Evolutionary conservation across 2,888 invertebrate species (phyloP).

Genomic region (Caenorhabditis wallacei): DNA sequence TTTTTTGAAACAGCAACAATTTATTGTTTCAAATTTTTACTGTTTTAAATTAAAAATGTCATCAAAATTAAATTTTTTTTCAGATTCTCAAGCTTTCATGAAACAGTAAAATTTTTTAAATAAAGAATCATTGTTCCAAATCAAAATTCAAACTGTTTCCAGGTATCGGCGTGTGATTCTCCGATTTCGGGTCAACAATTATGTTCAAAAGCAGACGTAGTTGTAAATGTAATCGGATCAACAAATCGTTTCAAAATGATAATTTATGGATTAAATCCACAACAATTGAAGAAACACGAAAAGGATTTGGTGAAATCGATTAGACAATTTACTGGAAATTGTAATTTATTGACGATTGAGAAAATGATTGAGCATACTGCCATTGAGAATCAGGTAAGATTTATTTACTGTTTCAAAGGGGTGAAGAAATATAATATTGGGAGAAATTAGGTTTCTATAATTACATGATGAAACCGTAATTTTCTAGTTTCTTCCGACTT

Average conservation of each 20-base stretch:
- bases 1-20: too few species aligned
- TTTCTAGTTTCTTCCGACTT: too few species aligned
- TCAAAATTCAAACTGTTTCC: too few species aligned
- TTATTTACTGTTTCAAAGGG: too few species aligned
- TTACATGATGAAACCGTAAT: too few species aligned
- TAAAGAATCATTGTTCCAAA: too few species aligned
- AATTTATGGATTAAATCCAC: constrained; percentile 77
- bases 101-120: background rate
- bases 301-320: constrained; percentile 79
- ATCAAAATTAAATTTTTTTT: too few species aligned
- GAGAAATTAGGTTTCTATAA: too few species aligned
- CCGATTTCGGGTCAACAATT: constrained; percentile 77
- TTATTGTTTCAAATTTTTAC: too few species aligned
- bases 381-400: constrained; percentile 64
- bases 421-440: too few species aligned
- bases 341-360: constrained; percentile 79
- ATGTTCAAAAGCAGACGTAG: constrained; percentile 78
- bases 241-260: constrained; percentile 79
- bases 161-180: constrained; percentile 79
- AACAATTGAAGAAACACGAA: constrained; percentile 78
- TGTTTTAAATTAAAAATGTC: too few species aligned
- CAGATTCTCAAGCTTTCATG: background rate
- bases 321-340: constrained; percentile 79
- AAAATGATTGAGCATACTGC: constrained; percentile 75
- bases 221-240: constrained; percentile 78